phyloP scores from a whole-genome alignment of 2,888 invertebrate species.

The Timandra comae region DNA sequence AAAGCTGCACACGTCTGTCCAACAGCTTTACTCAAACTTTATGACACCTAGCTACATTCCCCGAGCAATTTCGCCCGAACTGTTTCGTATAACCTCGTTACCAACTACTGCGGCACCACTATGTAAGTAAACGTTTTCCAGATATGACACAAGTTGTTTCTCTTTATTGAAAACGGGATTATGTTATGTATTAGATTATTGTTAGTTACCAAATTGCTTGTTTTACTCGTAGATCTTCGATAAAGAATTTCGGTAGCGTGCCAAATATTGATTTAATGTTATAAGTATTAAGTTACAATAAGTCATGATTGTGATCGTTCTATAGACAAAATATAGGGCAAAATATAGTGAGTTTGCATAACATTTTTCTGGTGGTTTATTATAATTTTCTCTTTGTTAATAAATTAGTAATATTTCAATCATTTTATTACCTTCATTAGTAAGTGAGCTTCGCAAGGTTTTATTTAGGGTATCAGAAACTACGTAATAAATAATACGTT shows the following conservation, averaged over 20 bases:
- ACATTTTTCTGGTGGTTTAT: too few relatives aligned
- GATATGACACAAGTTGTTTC: constrained; percentile 56
- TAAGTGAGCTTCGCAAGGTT: too few relatives aligned
- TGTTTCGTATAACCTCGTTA: constrained; percentile 68
- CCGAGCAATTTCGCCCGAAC: constrained; percentile 60
- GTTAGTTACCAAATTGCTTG: constrained; percentile 12
- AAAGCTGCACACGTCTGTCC: constrained; percentile 55
- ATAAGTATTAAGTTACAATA: too few relatives aligned
- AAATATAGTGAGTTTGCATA: too few relatives aligned
- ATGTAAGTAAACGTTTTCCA: constrained; percentile 59
- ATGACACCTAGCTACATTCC: constrained; percentile 64
- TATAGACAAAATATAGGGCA: too few relatives aligned
- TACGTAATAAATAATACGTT: too few relatives aligned
- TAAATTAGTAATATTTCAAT: too few relatives aligned
- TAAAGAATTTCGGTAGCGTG: constrained; percentile 5
- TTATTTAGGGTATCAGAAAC: too few relatives aligned
- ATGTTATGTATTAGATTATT: constrained; percentile 2
- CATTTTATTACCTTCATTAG: too few relatives aligned
- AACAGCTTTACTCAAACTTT: constrained; percentile 60
- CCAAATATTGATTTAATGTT: too few relatives aligned
- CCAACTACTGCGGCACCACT: constrained; percentile 48
- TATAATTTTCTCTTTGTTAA: too few relatives aligned
- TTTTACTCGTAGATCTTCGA: constrained; percentile 5
- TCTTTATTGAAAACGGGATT: constrained; percentile 58
- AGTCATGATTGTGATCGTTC: too few relatives aligned